phyloP scores from a whole-genome alignment of 2,888 invertebrate species.

The Drosophila nigricruria region DNA sequence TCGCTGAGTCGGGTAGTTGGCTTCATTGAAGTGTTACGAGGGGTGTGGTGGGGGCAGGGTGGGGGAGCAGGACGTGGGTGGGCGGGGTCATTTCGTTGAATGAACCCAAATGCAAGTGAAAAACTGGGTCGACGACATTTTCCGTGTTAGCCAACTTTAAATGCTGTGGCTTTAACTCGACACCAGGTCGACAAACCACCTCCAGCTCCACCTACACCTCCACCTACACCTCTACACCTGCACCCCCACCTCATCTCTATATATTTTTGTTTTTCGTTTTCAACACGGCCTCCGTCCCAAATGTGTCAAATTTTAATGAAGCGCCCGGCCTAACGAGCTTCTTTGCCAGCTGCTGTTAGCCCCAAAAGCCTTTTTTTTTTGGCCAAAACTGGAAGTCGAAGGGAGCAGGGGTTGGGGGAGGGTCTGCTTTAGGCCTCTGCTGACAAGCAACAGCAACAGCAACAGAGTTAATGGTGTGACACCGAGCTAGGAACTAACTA shows the following conservation, averaged over 20 bases:
- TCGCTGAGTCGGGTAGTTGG: constrained; percentile 54
- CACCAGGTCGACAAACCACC: constrained; percentile 4
- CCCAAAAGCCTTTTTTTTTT: constrained; percentile 6
- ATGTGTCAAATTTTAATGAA: constrained; percentile 78
- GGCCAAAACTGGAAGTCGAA: background rate
- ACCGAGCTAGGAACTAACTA: constrained; percentile 4
- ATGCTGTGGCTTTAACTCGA: constrained; percentile 48
- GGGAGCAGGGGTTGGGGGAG: background rate
- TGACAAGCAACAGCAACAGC: constrained; percentile 27
- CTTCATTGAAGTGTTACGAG: constrained; percentile 57
- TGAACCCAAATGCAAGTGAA: constrained; percentile 62
- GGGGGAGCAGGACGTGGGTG: background rate
- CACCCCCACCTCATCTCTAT: background rate
- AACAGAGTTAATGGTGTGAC: constrained; percentile 50
- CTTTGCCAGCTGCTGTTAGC: constrained; percentile 22
- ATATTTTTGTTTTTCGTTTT: constrained; percentile 12
- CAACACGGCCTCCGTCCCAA: constrained; percentile 34
- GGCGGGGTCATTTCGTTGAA: constrained; percentile 37
- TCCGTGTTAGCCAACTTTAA: constrained; percentile 43
- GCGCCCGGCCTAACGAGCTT: constrained; percentile 71
- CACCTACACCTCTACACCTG: background rate
- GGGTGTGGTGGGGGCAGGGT: background rate
- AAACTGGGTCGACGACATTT: constrained; percentile 62
- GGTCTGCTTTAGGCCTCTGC: constrained; percentile 2
- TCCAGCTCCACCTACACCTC: background rate